phyloP scores from a whole-genome alignment of 1,140 invertebrate genomes.

The Dufourea novaeangliae region DNA sequence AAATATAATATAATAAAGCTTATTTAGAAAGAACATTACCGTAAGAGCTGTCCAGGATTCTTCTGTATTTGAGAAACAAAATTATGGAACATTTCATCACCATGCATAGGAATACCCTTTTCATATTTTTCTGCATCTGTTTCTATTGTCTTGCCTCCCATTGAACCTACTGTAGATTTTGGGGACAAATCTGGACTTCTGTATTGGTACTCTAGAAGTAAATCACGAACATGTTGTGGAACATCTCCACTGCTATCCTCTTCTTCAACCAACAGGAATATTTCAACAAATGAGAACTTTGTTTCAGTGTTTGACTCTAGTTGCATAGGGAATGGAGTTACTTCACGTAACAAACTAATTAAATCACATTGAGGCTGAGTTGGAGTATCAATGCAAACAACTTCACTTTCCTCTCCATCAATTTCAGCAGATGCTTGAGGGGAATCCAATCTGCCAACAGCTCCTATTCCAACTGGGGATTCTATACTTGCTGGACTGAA shows the following conservation, averaged over 20 bases:
- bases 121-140: conserved; percentile 87
- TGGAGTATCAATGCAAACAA: conserved; percentile 87
- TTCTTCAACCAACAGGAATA: conserved; percentile 85
- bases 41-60: conserved; percentile 91
- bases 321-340: conserved; percentile 80
- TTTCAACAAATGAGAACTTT: conserved; percentile 78
- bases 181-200: conserved; percentile 79
- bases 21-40: conserved; percentile 80
- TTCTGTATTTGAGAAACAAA: conserved; percentile 87
- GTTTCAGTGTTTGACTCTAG: conserved; percentile 70
- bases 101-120: conserved; percentile 88
- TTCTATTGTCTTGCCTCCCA: conserved; percentile 69
- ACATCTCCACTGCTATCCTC: conserved; percentile 78
- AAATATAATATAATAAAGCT: conserved; percentile 20
- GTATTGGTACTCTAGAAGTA: conserved; percentile 85
- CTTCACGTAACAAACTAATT: conserved; percentile 83
- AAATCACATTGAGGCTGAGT: conserved; percentile 85
- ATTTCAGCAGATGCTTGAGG: conserved; percentile 86
- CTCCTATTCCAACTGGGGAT: conserved; percentile 79
- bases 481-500: conserved; percentile 77
- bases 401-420: conserved; percentile 86
- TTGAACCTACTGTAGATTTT: conserved; percentile 62
- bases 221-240: conserved; percentile 84
- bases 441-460: conserved; percentile 82
- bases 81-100: conserved; percentile 90